phyloP scores from a whole-genome alignment of 2,113 vertebrate species.

The Brachyistius frenatus region DNA sequence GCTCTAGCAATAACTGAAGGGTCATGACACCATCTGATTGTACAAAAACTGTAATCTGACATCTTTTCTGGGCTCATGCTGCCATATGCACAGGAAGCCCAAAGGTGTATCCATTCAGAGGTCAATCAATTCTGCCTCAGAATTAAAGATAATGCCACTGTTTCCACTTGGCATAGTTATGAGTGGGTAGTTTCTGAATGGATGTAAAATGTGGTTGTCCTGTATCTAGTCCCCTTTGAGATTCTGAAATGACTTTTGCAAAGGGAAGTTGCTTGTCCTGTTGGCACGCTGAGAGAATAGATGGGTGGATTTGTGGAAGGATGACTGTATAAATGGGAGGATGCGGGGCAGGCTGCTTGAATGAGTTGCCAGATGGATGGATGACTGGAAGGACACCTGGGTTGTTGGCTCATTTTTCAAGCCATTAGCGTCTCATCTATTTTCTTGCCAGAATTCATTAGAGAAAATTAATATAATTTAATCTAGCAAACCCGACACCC shows the following conservation, averaged over 20 bases:
- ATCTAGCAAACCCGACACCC: not conserved
- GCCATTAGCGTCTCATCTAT: not conserved
- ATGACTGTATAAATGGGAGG: slow-evolving; percentile 27
- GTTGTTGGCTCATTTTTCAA: slow-evolving; percentile 29
- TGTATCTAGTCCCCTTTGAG: not conserved
- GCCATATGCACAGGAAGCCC: not conserved
- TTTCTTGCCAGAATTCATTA: slow-evolving; percentile 21
- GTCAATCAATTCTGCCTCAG: not conserved
- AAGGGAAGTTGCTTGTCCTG: slow-evolving; percentile 15
- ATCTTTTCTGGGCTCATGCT: not conserved
- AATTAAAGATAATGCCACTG: not conserved
- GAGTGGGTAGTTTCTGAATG: not conserved
- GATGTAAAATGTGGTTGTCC: not conserved
- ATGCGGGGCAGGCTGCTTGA: not conserved
- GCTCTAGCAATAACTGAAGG: slow-evolving; percentile 21
- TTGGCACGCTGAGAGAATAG: not conserved
- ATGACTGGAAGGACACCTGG: slow-evolving; percentile 28
- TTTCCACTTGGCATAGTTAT: not conserved
- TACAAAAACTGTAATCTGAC: slow-evolving; percentile 26
- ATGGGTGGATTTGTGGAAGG: slow-evolving; percentile 17
- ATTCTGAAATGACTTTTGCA: not conserved
- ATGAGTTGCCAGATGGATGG: slow-evolving; percentile 39
- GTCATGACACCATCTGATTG: slow-evolving; percentile 28
- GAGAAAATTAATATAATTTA: not conserved
- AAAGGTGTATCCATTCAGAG: not conserved